Evolutionary conservation across 2,113 vertebrate genomes (phyloP).

Genomic region (Phyllostomus hastatus): DNA sequence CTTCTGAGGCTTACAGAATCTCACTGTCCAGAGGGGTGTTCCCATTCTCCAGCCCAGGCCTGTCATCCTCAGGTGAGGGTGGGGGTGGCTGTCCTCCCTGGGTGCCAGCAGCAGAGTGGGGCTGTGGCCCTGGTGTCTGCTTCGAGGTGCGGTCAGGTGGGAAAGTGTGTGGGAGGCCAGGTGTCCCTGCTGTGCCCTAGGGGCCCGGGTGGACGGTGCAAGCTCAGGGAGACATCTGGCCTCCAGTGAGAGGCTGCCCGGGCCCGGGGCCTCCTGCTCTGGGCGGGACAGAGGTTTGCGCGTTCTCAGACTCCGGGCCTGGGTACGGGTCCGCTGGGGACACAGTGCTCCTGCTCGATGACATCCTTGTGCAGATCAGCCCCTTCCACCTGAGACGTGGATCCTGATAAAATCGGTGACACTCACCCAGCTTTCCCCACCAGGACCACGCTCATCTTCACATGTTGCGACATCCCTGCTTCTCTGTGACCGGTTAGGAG

Average conservation of each 20-base stretch:
- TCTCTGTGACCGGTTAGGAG: slow-evolving; percentile 32
- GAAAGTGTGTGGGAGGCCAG: neutral
- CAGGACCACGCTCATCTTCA: neutral
- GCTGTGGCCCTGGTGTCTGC: neutral
- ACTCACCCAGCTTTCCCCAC: neutral
- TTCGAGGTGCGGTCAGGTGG: no score
- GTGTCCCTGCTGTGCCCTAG: neutral
- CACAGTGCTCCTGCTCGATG: neutral
- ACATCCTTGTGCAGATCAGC: neutral
- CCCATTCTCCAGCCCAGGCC: no score
- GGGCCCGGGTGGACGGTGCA: neutral
- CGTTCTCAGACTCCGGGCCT: neutral
- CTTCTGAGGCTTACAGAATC: neutral
- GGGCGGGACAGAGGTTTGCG: neutral
- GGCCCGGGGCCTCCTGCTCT: neutral
- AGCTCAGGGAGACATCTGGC: no score
- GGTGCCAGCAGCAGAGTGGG: no score
- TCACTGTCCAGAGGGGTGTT: rapidly evolving
- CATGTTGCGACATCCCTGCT: slow-evolving; percentile 34
- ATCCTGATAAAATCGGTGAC: slow-evolving; percentile 7
- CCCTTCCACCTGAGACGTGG: neutral
- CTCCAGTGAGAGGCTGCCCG: no score
- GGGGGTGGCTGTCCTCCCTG: neutral
- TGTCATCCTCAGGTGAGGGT: neutral
- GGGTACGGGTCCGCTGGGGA: neutral